Evolutionary conservation across 2,797 vertebrate genomes (phyloP), one percentile per base, ranked within the genome.

Genomic region (Neomorphus geoffroyi): DNA sequence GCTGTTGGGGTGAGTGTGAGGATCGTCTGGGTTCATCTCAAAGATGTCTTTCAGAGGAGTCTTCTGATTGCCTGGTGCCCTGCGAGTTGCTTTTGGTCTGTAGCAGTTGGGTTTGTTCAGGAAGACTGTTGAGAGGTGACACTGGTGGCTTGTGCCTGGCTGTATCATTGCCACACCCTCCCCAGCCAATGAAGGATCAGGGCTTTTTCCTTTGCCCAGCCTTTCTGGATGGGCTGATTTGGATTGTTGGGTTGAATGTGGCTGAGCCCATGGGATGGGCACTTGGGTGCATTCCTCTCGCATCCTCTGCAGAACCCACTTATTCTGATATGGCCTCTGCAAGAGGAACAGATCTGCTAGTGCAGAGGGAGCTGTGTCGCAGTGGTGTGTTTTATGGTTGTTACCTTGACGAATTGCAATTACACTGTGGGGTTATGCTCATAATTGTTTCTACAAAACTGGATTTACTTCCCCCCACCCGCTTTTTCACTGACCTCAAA

Each of bases 401-500:
- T 86, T 96, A 92, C 95, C 97, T 92, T 95, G 93, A 95, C 94
- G 2, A 96, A 97, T 96, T 77, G 41, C 77, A 88, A 85, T 95
- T 97, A 97, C 65, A 90, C 90, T 57, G 73, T 88, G 73, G n/a
- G 54, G 94, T 94, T 95, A 91, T 45, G 53, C 91, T 94, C 64
- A 77, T 97, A 94, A 97, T 92, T 93, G 91, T 81, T 93, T 82
- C 74, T 67, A 15, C 54, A 77, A 93, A 94, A 81, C 86, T 94
- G 69, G 60, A 88, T 72, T 84, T 83, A n/a, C 32, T 94, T 56
- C 27, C 7, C 18, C 17, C 10, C 8, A 46, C 22, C 22, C n/a
- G 9, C 24, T 45, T 48, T 41, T 50, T 51, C 32, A 13, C 35
- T 91, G 93, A 98, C 96, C 94, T 96, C 80, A 86, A 97, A 74